A percentile compares a stretch with the other conserved stretches of the same genome.
These are phyloP conservation scores for Adoxophyes honmai DNA, from an alignment of 1,140 invertebrate genomes.

Conservation along the genomic window DNA sequence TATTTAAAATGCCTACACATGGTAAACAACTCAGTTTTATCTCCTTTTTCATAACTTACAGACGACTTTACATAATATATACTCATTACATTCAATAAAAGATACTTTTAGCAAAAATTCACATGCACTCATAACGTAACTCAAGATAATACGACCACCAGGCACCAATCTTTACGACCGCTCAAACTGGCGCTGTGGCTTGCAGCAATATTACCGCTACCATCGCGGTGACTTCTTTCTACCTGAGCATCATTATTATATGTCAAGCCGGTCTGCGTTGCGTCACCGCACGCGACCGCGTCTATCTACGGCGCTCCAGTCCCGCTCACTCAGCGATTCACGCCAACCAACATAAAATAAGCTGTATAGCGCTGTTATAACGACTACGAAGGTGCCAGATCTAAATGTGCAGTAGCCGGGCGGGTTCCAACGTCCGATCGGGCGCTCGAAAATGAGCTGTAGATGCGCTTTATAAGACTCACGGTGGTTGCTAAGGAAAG, in stretches of 20 bases:
- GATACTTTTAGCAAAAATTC: too few species aligned
- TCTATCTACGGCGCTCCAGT: conserved; percentile 1
- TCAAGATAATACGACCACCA: too few species aligned
- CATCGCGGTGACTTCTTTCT: neutral
- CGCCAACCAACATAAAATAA: neutral
- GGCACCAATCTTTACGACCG: too few species aligned
- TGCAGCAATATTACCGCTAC: too few species aligned
- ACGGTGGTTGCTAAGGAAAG: conserved; percentile 19
- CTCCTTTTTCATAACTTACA: too few species aligned
- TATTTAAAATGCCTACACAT: too few species aligned
- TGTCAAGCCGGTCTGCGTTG: conserved; percentile 10
- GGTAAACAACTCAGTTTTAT: too few species aligned
- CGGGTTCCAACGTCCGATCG: neutral
- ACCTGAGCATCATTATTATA: conserved; percentile 10
- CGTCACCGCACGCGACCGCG: neutral
- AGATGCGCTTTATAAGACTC: conserved; percentile 12
- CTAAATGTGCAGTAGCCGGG: conserved; percentile 5
- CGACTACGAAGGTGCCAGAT: neutral
- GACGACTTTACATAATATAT: too few species aligned
- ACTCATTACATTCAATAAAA: too few species aligned
- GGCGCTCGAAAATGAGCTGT: conserved; percentile 16
- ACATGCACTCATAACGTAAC: too few species aligned
- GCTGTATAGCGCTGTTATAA: neutral
- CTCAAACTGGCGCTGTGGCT: too few species aligned
- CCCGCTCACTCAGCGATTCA: neutral